Percentiles rank a stretch among this genome's conserved stretches.
These are phyloP conservation scores for Drosophila aldrichi DNA, from an alignment of 2,888 invertebrate genomes.

Conservation along the genomic window DNA sequence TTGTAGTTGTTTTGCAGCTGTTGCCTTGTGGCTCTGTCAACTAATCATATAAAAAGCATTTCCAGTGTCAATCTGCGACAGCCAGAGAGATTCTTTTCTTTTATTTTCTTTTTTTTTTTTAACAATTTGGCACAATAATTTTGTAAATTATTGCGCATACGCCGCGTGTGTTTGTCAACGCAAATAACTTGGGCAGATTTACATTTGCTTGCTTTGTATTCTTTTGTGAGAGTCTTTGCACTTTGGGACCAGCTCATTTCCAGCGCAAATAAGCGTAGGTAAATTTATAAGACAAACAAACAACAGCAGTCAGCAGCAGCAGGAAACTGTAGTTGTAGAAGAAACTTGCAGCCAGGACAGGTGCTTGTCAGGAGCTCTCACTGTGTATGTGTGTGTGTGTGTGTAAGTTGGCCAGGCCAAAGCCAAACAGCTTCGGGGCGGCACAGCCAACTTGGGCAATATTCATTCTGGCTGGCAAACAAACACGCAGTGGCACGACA, in stretches of 20 bases:
- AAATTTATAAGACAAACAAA: slow-evolving; percentile 80
- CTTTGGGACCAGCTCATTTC: slow-evolving; percentile 71
- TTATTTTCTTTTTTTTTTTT: slow-evolving; percentile 2
- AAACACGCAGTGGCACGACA: slow-evolving; percentile 68
- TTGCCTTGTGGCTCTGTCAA: slow-evolving; percentile 59
- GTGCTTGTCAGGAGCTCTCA: slow-evolving; percentile 48
- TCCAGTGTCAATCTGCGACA: slow-evolving; percentile 33
- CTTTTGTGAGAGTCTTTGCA: slow-evolving; percentile 45
- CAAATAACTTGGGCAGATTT: slow-evolving; percentile 47
- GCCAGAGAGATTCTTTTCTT: background rate
- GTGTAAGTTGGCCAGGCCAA: slow-evolving; percentile 60
- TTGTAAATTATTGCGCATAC: slow-evolving; percentile 76
- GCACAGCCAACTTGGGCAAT: slow-evolving; percentile 63
- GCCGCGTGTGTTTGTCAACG: slow-evolving; percentile 68
- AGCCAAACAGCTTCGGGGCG: slow-evolving; percentile 72
- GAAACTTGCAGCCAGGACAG: slow-evolving; percentile 58
- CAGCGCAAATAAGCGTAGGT: slow-evolving; percentile 79
- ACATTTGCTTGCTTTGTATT: slow-evolving; percentile 6
- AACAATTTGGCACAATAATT: slow-evolving; percentile 68
- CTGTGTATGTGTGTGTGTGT: background rate
- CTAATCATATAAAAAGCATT: slow-evolving; percentile 75
- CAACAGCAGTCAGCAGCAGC: slow-evolving; percentile 31
- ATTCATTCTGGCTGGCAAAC: slow-evolving; percentile 76
- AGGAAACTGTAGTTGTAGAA: slow-evolving; percentile 27
- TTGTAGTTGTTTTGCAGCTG: slow-evolving; percentile 1